phyloP scores from a whole-genome alignment of 2,888 invertebrate genomes.

The Zootermopsis nevadensis region DNA sequence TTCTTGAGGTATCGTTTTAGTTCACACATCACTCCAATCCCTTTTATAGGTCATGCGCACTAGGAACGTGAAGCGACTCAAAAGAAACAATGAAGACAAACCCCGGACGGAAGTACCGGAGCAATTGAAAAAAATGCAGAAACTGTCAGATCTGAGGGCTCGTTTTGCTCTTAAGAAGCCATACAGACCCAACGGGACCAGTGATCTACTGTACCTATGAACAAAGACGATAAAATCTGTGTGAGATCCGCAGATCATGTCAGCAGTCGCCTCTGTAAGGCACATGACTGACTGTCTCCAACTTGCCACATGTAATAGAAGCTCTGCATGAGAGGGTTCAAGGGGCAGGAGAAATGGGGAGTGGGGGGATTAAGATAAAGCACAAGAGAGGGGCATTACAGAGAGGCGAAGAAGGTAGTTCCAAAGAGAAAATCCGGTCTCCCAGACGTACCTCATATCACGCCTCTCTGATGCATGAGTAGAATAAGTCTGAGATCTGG shows the following conservation, averaged over 20 bases:
- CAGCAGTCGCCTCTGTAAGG: not conserved
- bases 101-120: too few relatives aligned
- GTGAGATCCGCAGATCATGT: too few relatives aligned
- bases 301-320: not conserved
- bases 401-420: slow-evolving; percentile 13
- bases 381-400: not conserved
- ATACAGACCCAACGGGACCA: not conserved
- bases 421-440: slow-evolving; percentile 6
- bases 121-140: too few relatives aligned
- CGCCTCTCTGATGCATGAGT: slow-evolving; percentile 11
- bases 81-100: too few relatives aligned
- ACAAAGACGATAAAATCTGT: not conserved
- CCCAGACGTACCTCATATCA: not conserved
- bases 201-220: not conserved
- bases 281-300: not conserved
- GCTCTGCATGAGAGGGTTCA: not conserved
- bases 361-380: not conserved
- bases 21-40: too few relatives aligned
- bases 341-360: not conserved
- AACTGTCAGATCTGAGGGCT: too few relatives aligned
- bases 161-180: too few relatives aligned
- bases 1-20: too few relatives aligned
- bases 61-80: too few relatives aligned
- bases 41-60: too few relatives aligned
- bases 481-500: not conserved